phyloP scores from a whole-genome alignment of 2,888 invertebrate genomes.

The Abrostola tripartita region DNA sequence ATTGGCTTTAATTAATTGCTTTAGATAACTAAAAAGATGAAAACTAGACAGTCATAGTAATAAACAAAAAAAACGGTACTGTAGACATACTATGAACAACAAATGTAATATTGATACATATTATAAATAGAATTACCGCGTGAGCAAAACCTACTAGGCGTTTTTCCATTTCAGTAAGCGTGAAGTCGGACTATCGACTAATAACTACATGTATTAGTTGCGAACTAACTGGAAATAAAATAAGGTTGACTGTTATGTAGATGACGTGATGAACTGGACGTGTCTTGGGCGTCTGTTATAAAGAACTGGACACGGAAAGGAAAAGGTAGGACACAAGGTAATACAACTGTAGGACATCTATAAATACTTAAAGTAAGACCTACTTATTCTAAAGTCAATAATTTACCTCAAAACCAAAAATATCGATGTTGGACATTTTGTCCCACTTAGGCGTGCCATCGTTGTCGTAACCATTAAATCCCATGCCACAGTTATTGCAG shows the following conservation, averaged over 20 bases:
- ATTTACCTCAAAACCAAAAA: constrained; percentile 94
- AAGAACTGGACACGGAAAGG: no score
- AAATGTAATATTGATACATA: background rate
- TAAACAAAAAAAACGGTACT: background rate
- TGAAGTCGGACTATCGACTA: background rate
- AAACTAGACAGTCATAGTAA: no score
- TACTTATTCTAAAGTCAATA: background rate
- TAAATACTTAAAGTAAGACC: no score
- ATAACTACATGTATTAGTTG: no score
- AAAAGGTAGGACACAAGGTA: no score
- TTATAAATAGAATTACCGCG: constrained; percentile 1
- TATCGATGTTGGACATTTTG: constrained; percentile 96
- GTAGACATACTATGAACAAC: background rate
- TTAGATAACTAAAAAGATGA: no score
- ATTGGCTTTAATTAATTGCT: no score
- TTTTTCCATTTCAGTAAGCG: background rate
- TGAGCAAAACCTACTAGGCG: background rate
- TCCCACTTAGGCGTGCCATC: constrained; percentile 96
- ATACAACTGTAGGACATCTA: no score
- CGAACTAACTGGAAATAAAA: no score
- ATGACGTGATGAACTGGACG: no score
- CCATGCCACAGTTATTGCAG: constrained; percentile 98
- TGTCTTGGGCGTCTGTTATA: no score
- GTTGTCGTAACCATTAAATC: constrained; percentile 94
- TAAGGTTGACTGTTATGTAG: no score